A percentile compares a stretch with the other conserved stretches of the same genome.
Evolutionary conservation across 2,797 vertebrate genomes (phyloP).

Genomic region (Lemur catta): DNA sequence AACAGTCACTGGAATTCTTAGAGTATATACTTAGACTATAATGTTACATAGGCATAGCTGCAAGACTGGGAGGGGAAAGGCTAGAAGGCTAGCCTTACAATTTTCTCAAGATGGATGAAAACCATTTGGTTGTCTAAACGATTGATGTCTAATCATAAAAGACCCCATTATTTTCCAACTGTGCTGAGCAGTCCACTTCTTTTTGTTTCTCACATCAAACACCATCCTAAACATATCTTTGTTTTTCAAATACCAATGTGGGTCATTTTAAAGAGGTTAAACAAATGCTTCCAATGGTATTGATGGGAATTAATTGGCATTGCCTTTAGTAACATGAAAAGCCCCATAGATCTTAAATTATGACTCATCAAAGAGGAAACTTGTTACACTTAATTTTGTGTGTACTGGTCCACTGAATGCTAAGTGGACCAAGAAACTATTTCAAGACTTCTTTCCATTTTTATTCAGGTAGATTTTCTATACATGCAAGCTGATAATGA

Average conservation of each 20-base stretch:
- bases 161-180: background rate
- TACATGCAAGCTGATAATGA: background rate
- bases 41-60: background rate
- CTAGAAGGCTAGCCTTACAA: background rate
- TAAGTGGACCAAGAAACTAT: conserved; percentile 40
- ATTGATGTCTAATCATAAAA: background rate
- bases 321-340: conserved; percentile 39
- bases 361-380: conserved; percentile 19
- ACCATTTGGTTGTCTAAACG: conserved; percentile 16
- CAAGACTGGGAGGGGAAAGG: background rate
- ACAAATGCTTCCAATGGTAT: conserved; percentile 4
- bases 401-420: background rate
- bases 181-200: background rate
- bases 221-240: background rate
- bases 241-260: background rate
- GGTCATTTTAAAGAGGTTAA: conserved; percentile 28
- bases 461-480: conserved; percentile 50
- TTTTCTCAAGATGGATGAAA: background rate
- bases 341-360: background rate
- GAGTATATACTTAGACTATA: conserved; percentile 6
- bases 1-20: background rate
- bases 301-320: background rate
- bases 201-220: conserved; percentile 41
- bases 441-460: conserved; percentile 39
- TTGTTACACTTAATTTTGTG: conserved; percentile 37